Evolutionary conservation across 2,888 invertebrate genomes (phyloP), one percentile per base, ranked within the genome.

Genomic region (Melieria picta): DNA sequence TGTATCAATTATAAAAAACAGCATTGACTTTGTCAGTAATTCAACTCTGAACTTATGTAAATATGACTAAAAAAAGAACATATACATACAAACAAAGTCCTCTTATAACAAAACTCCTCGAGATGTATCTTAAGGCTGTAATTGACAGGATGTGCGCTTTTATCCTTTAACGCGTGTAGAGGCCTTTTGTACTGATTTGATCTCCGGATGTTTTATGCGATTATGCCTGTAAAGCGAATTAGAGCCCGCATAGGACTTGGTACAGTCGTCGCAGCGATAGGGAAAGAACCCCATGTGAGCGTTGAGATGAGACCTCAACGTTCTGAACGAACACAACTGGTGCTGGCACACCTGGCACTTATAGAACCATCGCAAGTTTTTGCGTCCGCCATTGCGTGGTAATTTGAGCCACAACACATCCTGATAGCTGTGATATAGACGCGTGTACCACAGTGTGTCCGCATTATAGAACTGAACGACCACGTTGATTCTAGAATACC

Each of bases 401-500:
- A 61, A 11, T 9, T 67, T 67, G 9, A 60, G 10, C 74, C 74
- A 74, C 11, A 74, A 11, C 5, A 60, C 55, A 55, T 62, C 50
- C 56, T 70, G 56, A 50, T 72, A 72, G n/a, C 67, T 68, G 10
- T 57, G 66, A 60, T 70, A 72, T 7, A 72, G 45, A 7, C 65
- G 13, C 1, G 72, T 67, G 66, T 72, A 74, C 72, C 72, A 74
- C 4, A 11, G 11, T 3, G 62, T 45, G 4, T 66, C 65, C 43
- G 69, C 74, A 6, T 71, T 57, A 47, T 74, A 71, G 43, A 74
- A 65, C 46, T 58, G 62, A 7, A 74, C 16, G 5, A 71, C 65
- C 10, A 74, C 65, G 50, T 74, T 64, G 50, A 70, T 67, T 13
- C 67, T 58, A 0, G 67, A 47, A 52, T 52, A 67, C 16, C 45